A percentile compares a stretch with the other conserved stretches of the same genome.
phyloP scores from a whole-genome alignment of 2,797 vertebrate genomes.

The Gobio occitaniae region DNA sequence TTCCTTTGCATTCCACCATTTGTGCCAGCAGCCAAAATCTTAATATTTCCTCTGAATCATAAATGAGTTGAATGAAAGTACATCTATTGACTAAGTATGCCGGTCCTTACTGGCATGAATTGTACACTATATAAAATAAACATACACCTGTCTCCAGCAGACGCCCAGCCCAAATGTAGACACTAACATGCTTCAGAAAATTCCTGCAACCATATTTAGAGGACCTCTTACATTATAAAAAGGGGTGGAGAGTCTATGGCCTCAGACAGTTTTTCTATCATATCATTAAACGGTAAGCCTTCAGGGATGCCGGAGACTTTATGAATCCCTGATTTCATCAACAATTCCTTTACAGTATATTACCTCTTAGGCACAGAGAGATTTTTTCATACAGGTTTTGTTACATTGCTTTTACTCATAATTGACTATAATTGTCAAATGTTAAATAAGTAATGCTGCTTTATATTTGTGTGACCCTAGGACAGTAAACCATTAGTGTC shows the following conservation, averaged over 20 bases:
- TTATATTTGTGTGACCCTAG: slow-evolving; percentile 22
- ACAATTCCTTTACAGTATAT: not conserved
- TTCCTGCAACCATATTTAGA: slow-evolving; percentile 62
- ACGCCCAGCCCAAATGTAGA: slow-evolving; percentile 48
- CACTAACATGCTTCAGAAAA: slow-evolving; percentile 51
- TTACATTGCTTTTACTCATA: not conserved
- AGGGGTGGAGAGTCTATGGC: slow-evolving; percentile 30
- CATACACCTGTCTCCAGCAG: not conserved
- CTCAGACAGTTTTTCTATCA: slow-evolving; percentile 42
- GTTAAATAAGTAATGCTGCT: not conserved
- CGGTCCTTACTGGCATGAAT: slow-evolving; percentile 20
- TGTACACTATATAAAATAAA: slow-evolving; percentile 19
- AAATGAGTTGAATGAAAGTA: not conserved
- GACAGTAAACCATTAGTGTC: slow-evolving; percentile 7
- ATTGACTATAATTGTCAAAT: not conserved
- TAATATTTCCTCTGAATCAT: not conserved
- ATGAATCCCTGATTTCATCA: not conserved
- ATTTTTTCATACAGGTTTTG: not conserved
- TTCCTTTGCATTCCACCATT: slow-evolving; percentile 2
- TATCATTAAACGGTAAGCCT: slow-evolving; percentile 46
- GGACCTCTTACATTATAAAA: slow-evolving; percentile 55
- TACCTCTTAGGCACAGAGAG: not conserved
- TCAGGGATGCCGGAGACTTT: not conserved
- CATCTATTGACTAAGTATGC: not conserved
- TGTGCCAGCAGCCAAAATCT: not conserved